Percentiles rank a stretch among this genome's conserved stretches.
Conservation (phyloP, 2,888 invertebrate species). For the Apocheima hispidaria region DNA sequence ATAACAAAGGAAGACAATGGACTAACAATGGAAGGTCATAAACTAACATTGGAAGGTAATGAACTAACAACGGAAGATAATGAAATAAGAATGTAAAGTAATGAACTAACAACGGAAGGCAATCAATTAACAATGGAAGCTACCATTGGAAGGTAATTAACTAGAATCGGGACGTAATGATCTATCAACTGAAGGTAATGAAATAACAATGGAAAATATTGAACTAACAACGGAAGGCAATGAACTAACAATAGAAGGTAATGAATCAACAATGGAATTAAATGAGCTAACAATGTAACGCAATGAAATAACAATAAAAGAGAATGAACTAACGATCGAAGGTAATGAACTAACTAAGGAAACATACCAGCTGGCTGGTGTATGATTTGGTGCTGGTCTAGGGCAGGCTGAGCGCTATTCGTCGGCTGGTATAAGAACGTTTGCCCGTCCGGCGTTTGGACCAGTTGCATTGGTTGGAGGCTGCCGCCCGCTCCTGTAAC, state of each 20-base stretch:
- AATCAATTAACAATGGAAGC: background rate
- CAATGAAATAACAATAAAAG: background rate
- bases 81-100: background rate
- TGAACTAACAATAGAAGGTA: background rate
- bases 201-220: background rate
- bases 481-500: constrained; percentile 83
- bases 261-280: background rate
- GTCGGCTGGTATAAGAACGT: constrained; percentile 95
- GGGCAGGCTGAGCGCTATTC: constrained; percentile 65
- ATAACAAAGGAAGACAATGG: too few relatives aligned
- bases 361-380: constrained; percentile 80
- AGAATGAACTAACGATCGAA: background rate
- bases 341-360: too few relatives aligned
- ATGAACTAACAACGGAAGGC: background rate
- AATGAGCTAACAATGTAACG: background rate
- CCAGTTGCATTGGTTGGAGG: constrained; percentile 94
- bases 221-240: background rate
- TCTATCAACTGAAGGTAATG: background rate
- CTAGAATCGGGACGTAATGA: too few relatives aligned
- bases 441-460: constrained; percentile 97
- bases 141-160: too few relatives aligned
- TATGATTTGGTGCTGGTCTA: constrained; percentile 78
- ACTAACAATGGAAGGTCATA: background rate
- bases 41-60: background rate
- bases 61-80: background rate